These are phyloP conservation scores for Nettapus auritus DNA, from an alignment of 2,113 vertebrate species.

Conservation along the genomic window DNA sequence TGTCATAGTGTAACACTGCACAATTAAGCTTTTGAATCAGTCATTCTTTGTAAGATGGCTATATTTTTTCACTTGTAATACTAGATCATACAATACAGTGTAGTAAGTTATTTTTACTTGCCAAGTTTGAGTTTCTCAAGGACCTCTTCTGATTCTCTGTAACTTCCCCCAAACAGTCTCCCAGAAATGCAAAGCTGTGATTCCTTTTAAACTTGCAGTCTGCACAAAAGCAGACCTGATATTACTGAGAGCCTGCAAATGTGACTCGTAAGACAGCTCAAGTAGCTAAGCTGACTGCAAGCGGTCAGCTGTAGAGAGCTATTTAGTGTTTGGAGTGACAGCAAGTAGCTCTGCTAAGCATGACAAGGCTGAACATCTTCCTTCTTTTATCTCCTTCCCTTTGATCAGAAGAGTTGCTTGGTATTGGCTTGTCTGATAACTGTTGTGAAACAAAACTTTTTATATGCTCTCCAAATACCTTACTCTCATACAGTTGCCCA, in stretches of 20 bases:
- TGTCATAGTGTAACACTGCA: background rate
- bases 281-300: background rate
- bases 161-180: slow-evolving; percentile 31
- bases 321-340: background rate
- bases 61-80: slow-evolving; percentile 5
- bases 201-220: background rate
- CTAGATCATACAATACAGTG: background rate
- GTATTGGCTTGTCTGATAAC: background rate
- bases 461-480: background rate
- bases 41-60: slow-evolving; percentile 36
- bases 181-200: slow-evolving; percentile 51
- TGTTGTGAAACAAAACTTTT: background rate
- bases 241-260: background rate
- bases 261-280: background rate
- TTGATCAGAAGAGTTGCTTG: background rate
- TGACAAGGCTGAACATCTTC: background rate
- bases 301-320: background rate
- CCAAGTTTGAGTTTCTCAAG: slow-evolving; percentile 52
- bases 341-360: background rate
- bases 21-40: background rate
- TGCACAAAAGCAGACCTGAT: background rate
- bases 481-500: background rate
- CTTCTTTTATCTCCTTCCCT: background rate
- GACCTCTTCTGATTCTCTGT: slow-evolving; percentile 51
- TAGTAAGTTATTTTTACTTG: slow-evolving; percentile 18